Evolutionary conservation across 2,888 invertebrate genomes (phyloP), one percentile per base, ranked within the genome.

Genomic region (Agrotis puta): DNA sequence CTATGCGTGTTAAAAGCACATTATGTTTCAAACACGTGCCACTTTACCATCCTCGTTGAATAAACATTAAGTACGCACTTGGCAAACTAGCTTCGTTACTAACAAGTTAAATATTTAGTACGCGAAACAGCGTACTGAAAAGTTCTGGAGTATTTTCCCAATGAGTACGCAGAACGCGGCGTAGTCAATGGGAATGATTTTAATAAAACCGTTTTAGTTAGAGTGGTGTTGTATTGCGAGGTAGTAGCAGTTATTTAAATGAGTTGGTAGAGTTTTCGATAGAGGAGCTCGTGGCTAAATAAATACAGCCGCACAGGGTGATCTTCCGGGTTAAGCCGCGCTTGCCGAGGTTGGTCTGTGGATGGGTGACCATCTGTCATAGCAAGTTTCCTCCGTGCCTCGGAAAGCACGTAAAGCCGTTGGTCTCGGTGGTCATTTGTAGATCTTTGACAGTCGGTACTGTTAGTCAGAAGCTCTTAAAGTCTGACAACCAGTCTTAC

Each of bases 101-200:
- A 50, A 53, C 51, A 39, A 53, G 59, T 68, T 64, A 61, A 80
- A 79, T 79, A 76, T 62, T 81, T 45, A 11, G 53, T 47, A 50
- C 22, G 62, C 67, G 16, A 27, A 39, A 48, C 48, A 11, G 51
- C 50, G 59, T 64, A 45, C 48, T 53, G 9, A 43, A 80, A 80
- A 69, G 47, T 57, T 64, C 20, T 4, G 54, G 51, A 50, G 47
- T 79, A 74, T 43, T 75, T 67, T 75, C 76, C 75, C 75, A 66
- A 16, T 50, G 16, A 18, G 14, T 47, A 74, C 61, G 24, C 43
- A 50, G 53, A 13, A 3, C 11, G 22, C 53, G 58, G 75, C 80
- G 75, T 79, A 54, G 24, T 63, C 39, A 79, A 79, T 77, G 48
- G 66, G 76, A 66, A 79, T 11, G 51, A 58, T 79, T 76, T 64